phyloP scores from a whole-genome alignment of 2,113 vertebrate species.

The Fulica atra region DNA sequence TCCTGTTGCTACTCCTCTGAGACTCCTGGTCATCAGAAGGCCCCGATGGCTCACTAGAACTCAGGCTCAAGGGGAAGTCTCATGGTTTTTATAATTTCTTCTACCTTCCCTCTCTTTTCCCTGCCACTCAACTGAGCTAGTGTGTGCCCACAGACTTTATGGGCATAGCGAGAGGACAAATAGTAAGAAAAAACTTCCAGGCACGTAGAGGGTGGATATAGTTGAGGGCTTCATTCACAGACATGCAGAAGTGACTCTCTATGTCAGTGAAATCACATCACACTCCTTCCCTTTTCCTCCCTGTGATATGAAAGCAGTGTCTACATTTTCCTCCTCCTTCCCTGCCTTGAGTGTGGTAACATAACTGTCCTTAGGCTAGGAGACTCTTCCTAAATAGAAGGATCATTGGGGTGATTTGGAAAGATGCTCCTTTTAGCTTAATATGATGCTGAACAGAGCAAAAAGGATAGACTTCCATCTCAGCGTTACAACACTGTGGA shows the following conservation, averaged over 20 bases:
- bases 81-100: neutral
- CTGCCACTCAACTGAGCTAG: neutral
- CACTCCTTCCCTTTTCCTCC: neutral
- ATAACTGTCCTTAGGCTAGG: neutral
- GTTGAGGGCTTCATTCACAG: neutral
- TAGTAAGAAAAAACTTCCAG: neutral
- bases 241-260: neutral
- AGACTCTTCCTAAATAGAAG: neutral
- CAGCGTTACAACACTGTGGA: neutral
- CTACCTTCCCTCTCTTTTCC: neutral
- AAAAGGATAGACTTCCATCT: constrained; percentile 18
- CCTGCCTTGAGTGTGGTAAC: neutral
- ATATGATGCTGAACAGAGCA: neutral
- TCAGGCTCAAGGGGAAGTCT: neutral
- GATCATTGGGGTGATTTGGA: neutral
- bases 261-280: neutral
- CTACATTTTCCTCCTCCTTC: neutral
- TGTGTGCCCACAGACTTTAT: neutral
- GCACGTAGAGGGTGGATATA: neutral
- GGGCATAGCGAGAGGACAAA: neutral
- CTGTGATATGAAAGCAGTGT: neutral
- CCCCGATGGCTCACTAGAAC: neutral
- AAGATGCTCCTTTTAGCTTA: neutral
- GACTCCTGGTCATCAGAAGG: neutral
- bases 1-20: neutral